These are phyloP conservation scores for Agrotis ipsilon DNA, from an alignment of 2,888 invertebrate species.

Conservation along the genomic window DNA sequence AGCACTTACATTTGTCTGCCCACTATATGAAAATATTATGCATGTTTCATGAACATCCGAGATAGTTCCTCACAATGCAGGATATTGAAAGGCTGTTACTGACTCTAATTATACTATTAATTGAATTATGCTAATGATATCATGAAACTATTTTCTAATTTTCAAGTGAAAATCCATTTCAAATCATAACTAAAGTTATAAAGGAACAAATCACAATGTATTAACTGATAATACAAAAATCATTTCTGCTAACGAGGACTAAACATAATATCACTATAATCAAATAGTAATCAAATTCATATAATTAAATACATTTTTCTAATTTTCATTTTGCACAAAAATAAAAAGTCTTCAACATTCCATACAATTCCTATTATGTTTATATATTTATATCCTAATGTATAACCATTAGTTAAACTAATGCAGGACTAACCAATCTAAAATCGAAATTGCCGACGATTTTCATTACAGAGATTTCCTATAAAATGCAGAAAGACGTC, in stretches of 20 bases:
- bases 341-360: slow-evolving; percentile 82
- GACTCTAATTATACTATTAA: slow-evolving; percentile 59
- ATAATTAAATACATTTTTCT: slow-evolving; percentile 78
- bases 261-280: slow-evolving; percentile 87
- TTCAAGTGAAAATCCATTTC: slow-evolving; percentile 79
- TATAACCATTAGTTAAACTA: slow-evolving; percentile 84
- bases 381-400: slow-evolving; percentile 75
- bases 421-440: slow-evolving; percentile 78
- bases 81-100: slow-evolving; percentile 33
- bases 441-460: slow-evolving; percentile 74
- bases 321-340: slow-evolving; percentile 80
- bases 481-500: slow-evolving; percentile 76
- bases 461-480: slow-evolving; percentile 69
- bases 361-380: slow-evolving; percentile 75
- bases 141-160: slow-evolving; percentile 67
- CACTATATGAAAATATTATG: slow-evolving; percentile 18
- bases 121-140: slow-evolving; percentile 66
- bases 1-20: slow-evolving; percentile 3
- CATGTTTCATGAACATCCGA: slow-evolving; percentile 31
- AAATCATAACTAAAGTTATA: slow-evolving; percentile 75
- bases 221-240: slow-evolving; percentile 77
- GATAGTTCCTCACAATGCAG: slow-evolving; percentile 6
- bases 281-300: slow-evolving; percentile 81
- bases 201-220: slow-evolving; percentile 87
- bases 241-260: slow-evolving; percentile 80